A percentile compares a stretch with the other conserved stretches of the same genome.
phyloP scores from a whole-genome alignment of 2,888 invertebrate genomes.

The Lumbricus terrestris region DNA sequence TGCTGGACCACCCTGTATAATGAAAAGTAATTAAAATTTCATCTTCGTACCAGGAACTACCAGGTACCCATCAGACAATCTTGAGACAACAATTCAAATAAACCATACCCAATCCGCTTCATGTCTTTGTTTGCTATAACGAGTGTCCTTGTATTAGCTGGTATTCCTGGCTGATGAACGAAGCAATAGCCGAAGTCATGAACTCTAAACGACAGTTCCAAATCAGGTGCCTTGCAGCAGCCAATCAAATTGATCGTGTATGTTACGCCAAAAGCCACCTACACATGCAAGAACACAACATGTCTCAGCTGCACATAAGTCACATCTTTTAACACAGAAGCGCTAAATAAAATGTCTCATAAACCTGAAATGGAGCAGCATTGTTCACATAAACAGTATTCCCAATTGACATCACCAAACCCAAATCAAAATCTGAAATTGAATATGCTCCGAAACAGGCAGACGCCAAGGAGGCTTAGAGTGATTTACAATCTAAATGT shows the following conservation, averaged over 20 bases:
- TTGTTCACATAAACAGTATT: no score
- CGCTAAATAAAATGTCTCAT: neutral
- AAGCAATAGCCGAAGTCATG: conserved; percentile 71
- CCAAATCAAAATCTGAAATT: no score
- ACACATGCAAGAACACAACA: conserved; percentile 18
- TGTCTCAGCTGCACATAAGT: neutral
- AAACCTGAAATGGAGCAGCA: no score
- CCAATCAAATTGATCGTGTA: conserved; percentile 67
- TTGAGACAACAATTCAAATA: neutral
- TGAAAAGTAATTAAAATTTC: neutral
- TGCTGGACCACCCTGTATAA: no score
- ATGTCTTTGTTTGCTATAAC: conserved; percentile 55
- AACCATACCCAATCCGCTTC: conserved; percentile 17
- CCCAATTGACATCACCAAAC: no score
- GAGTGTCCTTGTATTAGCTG: conserved; percentile 46
- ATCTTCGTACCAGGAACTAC: neutral
- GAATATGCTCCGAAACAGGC: no score
- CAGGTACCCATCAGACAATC: no score
- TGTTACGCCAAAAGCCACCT: conserved; percentile 71
- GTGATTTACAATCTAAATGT: neutral
- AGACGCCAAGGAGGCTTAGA: no score
- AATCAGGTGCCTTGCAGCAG: conserved; percentile 64
- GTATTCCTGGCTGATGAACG: conserved; percentile 57
- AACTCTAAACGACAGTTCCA: conserved; percentile 67
- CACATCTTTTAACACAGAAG: neutral